Evolutionary conservation across 1,140 invertebrate species (phyloP).

Genomic region (Sminthurinus signatus): DNA sequence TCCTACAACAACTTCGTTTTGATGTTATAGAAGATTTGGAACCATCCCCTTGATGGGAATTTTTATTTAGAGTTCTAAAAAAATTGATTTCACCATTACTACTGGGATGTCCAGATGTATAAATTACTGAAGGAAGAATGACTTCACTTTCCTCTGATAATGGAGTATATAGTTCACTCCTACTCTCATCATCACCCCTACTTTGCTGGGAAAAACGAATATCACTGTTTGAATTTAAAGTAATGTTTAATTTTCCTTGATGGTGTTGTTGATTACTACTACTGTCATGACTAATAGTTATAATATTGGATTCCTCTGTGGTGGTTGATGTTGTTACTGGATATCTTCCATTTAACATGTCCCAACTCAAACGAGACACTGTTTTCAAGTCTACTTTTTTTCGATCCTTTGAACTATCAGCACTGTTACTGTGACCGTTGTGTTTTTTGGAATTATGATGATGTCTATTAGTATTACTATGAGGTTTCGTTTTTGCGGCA

Average conservation of each 20-base stretch:
- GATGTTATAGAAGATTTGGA: neutral
- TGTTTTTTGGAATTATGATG: too few relatives aligned
- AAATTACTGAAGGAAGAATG: conserved; percentile 30
- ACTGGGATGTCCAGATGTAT: conserved; percentile 15
- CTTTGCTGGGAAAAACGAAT: neutral
- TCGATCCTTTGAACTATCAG: too few relatives aligned
- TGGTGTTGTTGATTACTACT: neutral
- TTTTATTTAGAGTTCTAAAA: too few relatives aligned
- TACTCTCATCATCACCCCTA: neutral
- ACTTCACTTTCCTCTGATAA: conserved; percentile 23
- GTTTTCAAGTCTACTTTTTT: conserved; percentile 1
- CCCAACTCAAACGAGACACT: conserved; percentile 34
- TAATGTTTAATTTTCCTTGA: neutral
- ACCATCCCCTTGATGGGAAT: neutral
- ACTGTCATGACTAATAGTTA: too few relatives aligned
- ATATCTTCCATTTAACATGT: conserved; percentile 26
- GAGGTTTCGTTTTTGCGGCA: too few relatives aligned
- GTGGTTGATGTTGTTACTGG: neutral
- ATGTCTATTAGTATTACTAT: too few relatives aligned
- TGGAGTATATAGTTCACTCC: too few relatives aligned
- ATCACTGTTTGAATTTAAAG: neutral
- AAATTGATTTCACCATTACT: neutral
- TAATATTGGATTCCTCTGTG: too few relatives aligned
- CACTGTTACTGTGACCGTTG: too few relatives aligned
- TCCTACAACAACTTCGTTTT: conserved; percentile 34